phyloP scores from a whole-genome alignment of 2,888 invertebrate genomes.

The Diabrotica balteata region DNA sequence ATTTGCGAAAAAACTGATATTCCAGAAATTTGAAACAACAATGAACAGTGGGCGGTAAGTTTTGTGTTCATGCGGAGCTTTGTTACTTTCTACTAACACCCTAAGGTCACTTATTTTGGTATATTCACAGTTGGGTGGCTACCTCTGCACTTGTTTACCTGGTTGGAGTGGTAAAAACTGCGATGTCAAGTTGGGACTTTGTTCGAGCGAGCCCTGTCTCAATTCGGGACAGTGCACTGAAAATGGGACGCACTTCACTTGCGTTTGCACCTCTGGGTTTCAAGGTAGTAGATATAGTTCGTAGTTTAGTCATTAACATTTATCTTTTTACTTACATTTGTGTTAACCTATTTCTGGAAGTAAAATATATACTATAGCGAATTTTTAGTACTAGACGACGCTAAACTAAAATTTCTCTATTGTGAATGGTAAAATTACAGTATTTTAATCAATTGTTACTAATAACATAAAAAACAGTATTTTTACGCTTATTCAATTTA shows the following conservation, averaged over 20 bases:
- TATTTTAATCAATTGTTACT: too few species aligned
- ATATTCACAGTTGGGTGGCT: slow-evolving; percentile 62
- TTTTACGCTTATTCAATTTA: too few species aligned
- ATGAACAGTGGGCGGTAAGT: neutral
- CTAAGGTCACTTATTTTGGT: slow-evolving; percentile 12
- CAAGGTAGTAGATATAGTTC: slow-evolving; percentile 58
- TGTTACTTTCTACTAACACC: neutral
- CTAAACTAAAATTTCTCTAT: too few species aligned
- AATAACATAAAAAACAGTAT: too few species aligned
- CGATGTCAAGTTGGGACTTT: slow-evolving; percentile 65
- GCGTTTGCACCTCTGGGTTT: slow-evolving; percentile 68
- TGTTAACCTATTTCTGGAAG: neutral
- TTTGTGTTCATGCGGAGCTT: neutral
- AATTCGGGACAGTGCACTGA: slow-evolving; percentile 71
- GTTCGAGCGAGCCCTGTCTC: slow-evolving; percentile 67
- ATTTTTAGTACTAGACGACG: too few species aligned
- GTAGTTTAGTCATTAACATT: slow-evolving; percentile 1
- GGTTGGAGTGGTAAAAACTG: slow-evolving; percentile 74
- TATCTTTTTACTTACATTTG: neutral
- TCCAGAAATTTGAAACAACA: too few species aligned
- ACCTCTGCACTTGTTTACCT: slow-evolving; percentile 73
- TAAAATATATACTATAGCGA: too few species aligned
- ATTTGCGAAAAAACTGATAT: too few species aligned
- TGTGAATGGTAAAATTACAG: too few species aligned
- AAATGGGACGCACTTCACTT: slow-evolving; percentile 63